Base-by-base conservation (phyloP, 2,888 invertebrate genomes). In the Acholoe squamosa region DNA sequence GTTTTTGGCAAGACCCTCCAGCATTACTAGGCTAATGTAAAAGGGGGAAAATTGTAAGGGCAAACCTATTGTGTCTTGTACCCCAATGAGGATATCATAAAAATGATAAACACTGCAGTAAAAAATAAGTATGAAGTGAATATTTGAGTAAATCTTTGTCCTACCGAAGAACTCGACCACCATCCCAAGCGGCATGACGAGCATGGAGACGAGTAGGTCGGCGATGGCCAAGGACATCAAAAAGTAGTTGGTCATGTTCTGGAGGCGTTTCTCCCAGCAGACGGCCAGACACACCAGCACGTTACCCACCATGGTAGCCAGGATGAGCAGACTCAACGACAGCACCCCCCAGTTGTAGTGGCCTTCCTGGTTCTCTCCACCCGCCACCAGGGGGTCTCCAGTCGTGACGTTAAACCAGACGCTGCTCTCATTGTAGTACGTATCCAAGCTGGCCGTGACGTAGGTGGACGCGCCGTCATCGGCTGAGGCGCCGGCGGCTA, bases 221-320 rank as follows among this genome's bases (percentile, higher is more conserved):
- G 99, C 99, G 91, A 99, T 98, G 89, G 99, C 98, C 95, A 99
- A 96, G n/a, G 99, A 99, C 95, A 99, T 97, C 92, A 99, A 97
- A 96, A 99, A 99, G 96, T 99, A 99, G 96, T 99, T 99, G 92
- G 99, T 99, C 94, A 98, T 98, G 96, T 98, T 99, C 96, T 99
- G 99, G 92, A 99, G 96, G 93, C 98, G 97, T 91, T 98, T 97
- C 96, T 99, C 99, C 95, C 98, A 97, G 92, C 97, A 97, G 93
- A 99, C 98, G 0, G 99, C 99, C 94, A 99, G 96, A 96, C 99
- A 99, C 93, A 99, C 99, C 92, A 99, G 96, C 93, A 98, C 97
- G 96, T 99, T 99, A 34, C 99, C 99, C 91, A 98, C 96, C 43
- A 98, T 98, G 43, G 98, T 98, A 43, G 98, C 98, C 92, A 98